A percentile compares a stretch with the other conserved stretches of the same genome.
Evolutionary conservation across 2,113 vertebrate species (phyloP).

Genomic region (Ancistrus triradiatus): DNA sequence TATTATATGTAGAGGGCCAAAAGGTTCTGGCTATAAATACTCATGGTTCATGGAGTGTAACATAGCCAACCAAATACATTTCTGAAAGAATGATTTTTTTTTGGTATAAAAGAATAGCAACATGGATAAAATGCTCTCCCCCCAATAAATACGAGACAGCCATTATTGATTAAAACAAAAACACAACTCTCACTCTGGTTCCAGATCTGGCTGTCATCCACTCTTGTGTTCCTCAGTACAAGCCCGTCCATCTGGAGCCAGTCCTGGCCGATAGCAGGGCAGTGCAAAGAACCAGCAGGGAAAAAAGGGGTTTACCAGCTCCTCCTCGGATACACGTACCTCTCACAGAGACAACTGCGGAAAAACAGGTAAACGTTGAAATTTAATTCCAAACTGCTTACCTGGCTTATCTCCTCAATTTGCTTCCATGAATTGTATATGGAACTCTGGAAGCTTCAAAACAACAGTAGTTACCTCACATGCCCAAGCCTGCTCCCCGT

Average conservation of each 20-base stretch:
- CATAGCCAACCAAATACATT: no score
- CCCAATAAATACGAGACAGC: no score
- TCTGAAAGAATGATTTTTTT: no score
- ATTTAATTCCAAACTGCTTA: no score
- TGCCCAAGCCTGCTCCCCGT: constrained; percentile 75
- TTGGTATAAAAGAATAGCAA: no score
- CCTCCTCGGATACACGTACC: constrained; percentile 80
- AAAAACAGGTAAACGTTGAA: constrained; percentile 3
- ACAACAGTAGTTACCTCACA: constrained; percentile 70
- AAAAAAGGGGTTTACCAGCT: constrained; percentile 80
- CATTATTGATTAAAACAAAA: not conserved
- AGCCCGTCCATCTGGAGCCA: constrained; percentile 66
- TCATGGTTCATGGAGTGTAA: no score
- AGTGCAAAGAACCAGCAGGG: constrained; percentile 75
- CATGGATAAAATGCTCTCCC: no score
- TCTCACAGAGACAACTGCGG: constrained; percentile 78
- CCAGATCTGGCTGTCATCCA: constrained; percentile 55
- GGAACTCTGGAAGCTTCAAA: not conserved
- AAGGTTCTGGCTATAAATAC: no score
- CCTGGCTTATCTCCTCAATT: no score
- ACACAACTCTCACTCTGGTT: constrained; percentile 42
- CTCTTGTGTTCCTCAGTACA: constrained; percentile 61
- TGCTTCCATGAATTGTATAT: no score
- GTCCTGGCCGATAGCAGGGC: constrained; percentile 69
- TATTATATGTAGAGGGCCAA: no score